Base-by-base conservation (phyloP, 1,140 invertebrate species). In the Cyclargus thomasi region DNA sequence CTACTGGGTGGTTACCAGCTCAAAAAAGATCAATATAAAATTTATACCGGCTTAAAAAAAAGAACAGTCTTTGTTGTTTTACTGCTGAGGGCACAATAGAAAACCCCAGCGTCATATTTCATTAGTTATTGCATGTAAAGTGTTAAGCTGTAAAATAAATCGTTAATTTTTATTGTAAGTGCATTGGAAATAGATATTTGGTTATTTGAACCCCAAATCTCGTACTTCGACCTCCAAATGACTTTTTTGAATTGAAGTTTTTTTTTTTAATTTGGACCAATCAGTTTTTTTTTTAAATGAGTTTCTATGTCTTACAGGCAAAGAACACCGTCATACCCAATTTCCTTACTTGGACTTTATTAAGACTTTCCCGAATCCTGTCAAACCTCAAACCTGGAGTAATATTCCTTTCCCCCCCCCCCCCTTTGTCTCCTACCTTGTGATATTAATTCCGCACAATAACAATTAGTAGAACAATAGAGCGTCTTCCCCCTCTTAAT, bases 391-490 rank as follows among this genome's bases (percentile, higher is more conserved):
- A 16, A 2, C 39, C 39, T 16, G 39, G 39, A 8, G 39, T 8
- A 47, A 47, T 47, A 14, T 47, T n/a, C n/a, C n/a, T n/a, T n/a
- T n/a, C 5, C 1, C 1, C 29, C 23, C 23, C 23, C 11, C 47
- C 11, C 53, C 53, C 16, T 17, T 2, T 1, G 1, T 5, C 53
- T 10, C 53, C 18, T 55, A 55, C 53, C n/a, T 55, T 20, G 53
- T 3, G 2, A 47, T 47, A 20, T 55, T 55, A 55, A 55, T 20
- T 55, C 53, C 18, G 53, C 53, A 20, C 53, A 55, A 55, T 55
- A 55, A 55, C 53, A 55, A 55, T 55, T 55, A 55, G 11, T 11
- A 18, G 16, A 55, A 55, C 53, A 55, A 55, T 55, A 55, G 53
- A 17, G 0, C 53, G n/a, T 17, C 53, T 55, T 55, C 53, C 17